A percentile compares a stretch with the other conserved stretches of the same genome.
Conservation (phyloP, 2,113 vertebrate species). For the Daboia siamensis region DNA sequence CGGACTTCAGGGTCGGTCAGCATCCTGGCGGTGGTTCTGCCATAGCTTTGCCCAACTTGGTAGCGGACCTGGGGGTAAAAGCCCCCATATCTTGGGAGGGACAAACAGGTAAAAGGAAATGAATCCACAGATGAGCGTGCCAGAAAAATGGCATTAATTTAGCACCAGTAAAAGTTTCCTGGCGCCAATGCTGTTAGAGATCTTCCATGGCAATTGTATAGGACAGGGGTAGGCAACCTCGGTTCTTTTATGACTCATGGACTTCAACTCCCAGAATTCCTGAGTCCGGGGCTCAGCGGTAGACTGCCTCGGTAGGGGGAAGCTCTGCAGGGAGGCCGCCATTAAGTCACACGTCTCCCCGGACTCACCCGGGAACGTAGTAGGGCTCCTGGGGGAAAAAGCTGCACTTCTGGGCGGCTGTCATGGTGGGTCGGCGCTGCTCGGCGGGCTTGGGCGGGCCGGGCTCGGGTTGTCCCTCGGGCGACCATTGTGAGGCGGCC, state of each 20-base stretch:
- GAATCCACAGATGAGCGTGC: background rate
- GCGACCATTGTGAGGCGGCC: conserved; percentile 21
- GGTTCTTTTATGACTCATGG: too few species aligned
- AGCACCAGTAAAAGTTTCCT: background rate
- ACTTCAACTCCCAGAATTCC: too few species aligned
- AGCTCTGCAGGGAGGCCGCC: background rate
- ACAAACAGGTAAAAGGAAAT: background rate
- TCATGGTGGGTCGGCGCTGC: background rate
- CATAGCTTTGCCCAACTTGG: conserved; percentile 60
- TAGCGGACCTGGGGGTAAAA: conserved; percentile 63
- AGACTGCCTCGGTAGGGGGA: background rate
- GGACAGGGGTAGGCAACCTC: too few species aligned
- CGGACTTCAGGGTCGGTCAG: conserved; percentile 48
- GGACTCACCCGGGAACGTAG: conserved; percentile 23
- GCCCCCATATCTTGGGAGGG: conserved; percentile 52
- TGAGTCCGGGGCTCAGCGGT: background rate
- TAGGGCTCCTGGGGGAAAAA: conserved; percentile 19
- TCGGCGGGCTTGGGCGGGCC: background rate
- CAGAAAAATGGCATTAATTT: background rate
- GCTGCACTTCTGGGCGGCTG: background rate
- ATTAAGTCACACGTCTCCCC: background rate
- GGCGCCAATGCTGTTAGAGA: background rate
- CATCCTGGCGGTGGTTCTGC: conserved; percentile 47
- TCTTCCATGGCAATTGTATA: background rate
- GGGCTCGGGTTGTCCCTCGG: background rate